A percentile compares a stretch with the other conserved stretches of the same genome.
Evolutionary conservation across 2,888 invertebrate genomes (phyloP).

Genomic region (Lumbricus terrestris): DNA sequence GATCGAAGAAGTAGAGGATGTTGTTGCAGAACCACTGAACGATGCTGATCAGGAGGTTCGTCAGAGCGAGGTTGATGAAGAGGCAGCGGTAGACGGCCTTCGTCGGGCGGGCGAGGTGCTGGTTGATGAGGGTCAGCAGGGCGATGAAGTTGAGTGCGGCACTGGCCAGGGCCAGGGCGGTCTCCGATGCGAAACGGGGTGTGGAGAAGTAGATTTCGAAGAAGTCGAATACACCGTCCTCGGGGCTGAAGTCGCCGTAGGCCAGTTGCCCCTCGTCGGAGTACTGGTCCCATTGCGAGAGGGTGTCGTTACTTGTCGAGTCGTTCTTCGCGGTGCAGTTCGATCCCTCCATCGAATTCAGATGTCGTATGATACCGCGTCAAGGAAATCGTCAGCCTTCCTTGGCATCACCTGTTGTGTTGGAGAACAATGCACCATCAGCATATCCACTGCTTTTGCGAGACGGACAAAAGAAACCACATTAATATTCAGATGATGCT

Average conservation of each 20-base stretch:
- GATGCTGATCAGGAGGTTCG: conserved; percentile 30
- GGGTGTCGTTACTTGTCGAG: not conserved
- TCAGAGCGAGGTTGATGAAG: conserved; percentile 34
- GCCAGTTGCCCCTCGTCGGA: not conserved
- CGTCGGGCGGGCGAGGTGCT: conserved; percentile 16
- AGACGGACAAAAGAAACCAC: not conserved
- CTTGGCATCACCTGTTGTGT: not conserved
- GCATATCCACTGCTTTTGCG: not conserved
- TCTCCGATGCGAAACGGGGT: conserved; percentile 27
- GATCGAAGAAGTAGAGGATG: conserved; percentile 29
- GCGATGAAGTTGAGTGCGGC: conserved; percentile 27
- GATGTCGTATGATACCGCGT: not conserved
- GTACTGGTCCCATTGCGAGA: not conserved
- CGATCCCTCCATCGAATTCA: not conserved
- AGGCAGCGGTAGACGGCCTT: conserved; percentile 34
- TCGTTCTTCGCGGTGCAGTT: not conserved
- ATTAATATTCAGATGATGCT: not conserved
- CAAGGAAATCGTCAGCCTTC: not conserved
- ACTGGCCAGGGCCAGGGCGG: conserved; percentile 15
- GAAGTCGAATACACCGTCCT: not conserved
- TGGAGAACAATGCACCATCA: not conserved
- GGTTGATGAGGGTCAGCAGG: conserved; percentile 24
- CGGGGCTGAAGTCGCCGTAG: not conserved
- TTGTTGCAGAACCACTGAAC: conserved; percentile 38
- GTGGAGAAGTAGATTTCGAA: conserved; percentile 30